These are phyloP conservation scores for Larimichthys crocea DNA, from an alignment of 2,113 vertebrate genomes.

Conservation along the genomic window DNA sequence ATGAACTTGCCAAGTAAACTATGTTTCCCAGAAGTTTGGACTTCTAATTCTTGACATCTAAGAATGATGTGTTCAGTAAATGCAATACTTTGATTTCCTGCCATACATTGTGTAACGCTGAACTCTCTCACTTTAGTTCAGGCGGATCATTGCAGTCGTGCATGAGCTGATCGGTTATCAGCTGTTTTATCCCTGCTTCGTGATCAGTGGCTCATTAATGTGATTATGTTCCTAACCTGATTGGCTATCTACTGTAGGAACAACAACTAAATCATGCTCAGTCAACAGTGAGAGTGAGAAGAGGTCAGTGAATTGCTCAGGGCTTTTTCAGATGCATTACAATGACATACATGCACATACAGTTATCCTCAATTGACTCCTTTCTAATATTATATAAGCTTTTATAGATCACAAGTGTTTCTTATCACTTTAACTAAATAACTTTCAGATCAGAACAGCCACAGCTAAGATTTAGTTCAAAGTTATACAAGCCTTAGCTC, in stretches of 20 bases:
- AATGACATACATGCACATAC: neutral
- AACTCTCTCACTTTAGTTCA: neutral
- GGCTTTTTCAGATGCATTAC: neutral
- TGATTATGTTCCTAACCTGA: neutral
- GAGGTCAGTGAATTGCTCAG: neutral
- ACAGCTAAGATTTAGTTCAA: slow-evolving; percentile 4
- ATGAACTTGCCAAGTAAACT: neutral
- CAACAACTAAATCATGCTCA: neutral
- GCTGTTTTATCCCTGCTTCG: neutral
- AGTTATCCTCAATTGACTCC: neutral
- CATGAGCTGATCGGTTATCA: neutral
- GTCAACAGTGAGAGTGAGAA: neutral
- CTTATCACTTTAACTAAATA: neutral
- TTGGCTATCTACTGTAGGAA: neutral
- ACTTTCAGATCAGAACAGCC: slow-evolving; percentile 14
- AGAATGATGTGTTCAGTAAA: neutral
- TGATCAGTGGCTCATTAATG: neutral
- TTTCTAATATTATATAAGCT: neutral
- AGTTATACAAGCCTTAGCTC: neutral
- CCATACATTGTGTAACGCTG: neutral
- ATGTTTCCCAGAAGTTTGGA: neutral
- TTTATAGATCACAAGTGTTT: neutral
- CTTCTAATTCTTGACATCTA: neutral
- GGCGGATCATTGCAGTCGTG: neutral
- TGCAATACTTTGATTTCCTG: neutral